Conservation (phyloP, 2,797 vertebrate genomes). For the Leuciscus waleckii region DNA sequence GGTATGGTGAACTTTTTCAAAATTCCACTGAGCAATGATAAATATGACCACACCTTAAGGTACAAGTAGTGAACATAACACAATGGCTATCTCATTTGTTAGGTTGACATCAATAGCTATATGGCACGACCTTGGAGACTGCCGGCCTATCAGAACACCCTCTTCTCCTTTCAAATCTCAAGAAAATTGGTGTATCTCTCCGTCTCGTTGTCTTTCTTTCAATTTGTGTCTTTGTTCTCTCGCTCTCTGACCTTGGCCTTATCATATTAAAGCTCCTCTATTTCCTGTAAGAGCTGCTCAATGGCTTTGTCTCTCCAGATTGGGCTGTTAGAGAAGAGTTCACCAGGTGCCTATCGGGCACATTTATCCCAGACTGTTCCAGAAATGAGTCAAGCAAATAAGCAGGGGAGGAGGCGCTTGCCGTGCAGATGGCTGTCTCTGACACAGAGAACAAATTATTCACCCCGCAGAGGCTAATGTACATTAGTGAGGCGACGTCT, state of each 20-base stretch:
- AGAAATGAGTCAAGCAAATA: slow-evolving; percentile 74
- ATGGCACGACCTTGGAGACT: background rate
- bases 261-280: slow-evolving; percentile 74
- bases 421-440: slow-evolving; percentile 55
- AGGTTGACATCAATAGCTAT: background rate
- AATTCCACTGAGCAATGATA: background rate
- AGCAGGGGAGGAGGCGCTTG: slow-evolving; percentile 72
- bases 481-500: slow-evolving; percentile 53
- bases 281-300: slow-evolving; percentile 78
- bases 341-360: slow-evolving; percentile 76
- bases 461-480: slow-evolving; percentile 73
- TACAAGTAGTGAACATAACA: background rate
- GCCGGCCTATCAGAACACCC: background rate
- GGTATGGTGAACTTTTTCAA: background rate
- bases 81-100: background rate
- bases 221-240: slow-evolving; percentile 49
- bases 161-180: slow-evolving; percentile 21
- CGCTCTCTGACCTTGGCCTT: slow-evolving; percentile 69
- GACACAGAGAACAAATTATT: slow-evolving; percentile 54
- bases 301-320: slow-evolving; percentile 74
- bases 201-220: slow-evolving; percentile 29
- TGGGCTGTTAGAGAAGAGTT: slow-evolving; percentile 75
- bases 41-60: background rate
- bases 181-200: slow-evolving; percentile 15
- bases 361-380: slow-evolving; percentile 76